Percentiles rank a stretch among this genome's conserved stretches.
Evolutionary conservation across 2,888 invertebrate species (phyloP).

Genomic region (Papilio demoleus): DNA sequence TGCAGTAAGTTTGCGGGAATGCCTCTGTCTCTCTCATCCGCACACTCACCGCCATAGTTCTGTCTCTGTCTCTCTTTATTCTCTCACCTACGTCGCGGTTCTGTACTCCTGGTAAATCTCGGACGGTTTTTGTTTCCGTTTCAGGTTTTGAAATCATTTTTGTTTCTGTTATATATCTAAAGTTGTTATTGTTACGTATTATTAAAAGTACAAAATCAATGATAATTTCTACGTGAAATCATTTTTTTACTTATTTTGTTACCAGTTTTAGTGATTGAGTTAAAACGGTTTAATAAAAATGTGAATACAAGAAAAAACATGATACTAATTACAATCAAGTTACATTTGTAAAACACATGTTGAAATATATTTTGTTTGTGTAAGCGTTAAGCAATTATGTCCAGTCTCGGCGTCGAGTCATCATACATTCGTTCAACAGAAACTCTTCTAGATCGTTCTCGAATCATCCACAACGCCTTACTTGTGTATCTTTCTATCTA

Average conservation of each 20-base stretch:
- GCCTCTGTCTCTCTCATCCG: conserved; percentile 60
- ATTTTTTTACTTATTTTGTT: background rate
- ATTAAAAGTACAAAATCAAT: too few species aligned
- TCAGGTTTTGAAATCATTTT: background rate
- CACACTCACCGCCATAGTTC: conserved; percentile 63
- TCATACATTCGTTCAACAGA: conserved; percentile 48
- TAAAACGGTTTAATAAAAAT: background rate
- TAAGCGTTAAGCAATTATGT: too few species aligned
- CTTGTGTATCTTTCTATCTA: conserved; percentile 82
- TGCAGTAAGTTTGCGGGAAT: conserved; percentile 90
- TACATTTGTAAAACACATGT: too few species aligned
- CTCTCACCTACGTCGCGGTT: conserved; percentile 40
- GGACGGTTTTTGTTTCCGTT: conserved; percentile 35
- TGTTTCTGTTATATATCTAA: background rate
- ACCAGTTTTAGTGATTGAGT: too few species aligned
- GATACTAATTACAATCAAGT: too few species aligned
- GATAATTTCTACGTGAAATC: too few species aligned
- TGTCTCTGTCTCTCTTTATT: conserved; percentile 55
- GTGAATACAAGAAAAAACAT: background rate
- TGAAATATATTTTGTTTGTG: too few species aligned
- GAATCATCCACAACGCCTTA: conserved; percentile 79
- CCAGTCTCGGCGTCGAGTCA: conserved; percentile 36
- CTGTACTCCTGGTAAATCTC: conserved; percentile 43
- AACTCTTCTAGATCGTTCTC: conserved; percentile 70
- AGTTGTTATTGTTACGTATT: background rate